Conservation (phyloP, 2,888 invertebrate genomes). For the Lasioglossum figueresi region DNA sequence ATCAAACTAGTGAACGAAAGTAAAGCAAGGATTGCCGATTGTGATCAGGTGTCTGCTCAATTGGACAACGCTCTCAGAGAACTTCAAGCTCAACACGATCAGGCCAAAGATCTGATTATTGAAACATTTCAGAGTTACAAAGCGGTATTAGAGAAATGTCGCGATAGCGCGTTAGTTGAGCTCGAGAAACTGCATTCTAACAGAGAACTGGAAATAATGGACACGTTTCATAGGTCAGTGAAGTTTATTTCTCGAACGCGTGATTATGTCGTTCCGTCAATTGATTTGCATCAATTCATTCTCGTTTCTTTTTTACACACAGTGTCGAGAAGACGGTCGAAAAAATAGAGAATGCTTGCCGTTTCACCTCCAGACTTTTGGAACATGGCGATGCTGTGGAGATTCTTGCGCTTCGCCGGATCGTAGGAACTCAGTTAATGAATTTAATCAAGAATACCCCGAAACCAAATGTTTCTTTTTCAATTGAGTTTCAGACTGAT, state of each 20-base stretch:
- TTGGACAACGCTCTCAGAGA: constrained; percentile 93
- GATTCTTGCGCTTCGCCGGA: constrained; percentile 92
- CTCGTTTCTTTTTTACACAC: constrained; percentile 43
- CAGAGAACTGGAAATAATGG: constrained; percentile 95
- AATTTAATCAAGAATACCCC: constrained; percentile 92
- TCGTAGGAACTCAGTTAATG: constrained; percentile 91
- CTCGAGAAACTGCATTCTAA: constrained; percentile 92
- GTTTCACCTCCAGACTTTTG: constrained; percentile 92
- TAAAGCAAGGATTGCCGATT: constrained; percentile 90
- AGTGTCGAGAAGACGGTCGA: constrained; percentile 93
- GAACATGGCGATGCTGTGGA: constrained; percentile 94
- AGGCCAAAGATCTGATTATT: constrained; percentile 92
- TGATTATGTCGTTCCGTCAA: neutral
- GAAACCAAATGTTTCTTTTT: constrained; percentile 92
- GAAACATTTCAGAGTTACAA: constrained; percentile 92
- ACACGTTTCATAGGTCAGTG: constrained; percentile 88
- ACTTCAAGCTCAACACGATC: constrained; percentile 93
- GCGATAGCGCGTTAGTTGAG: constrained; percentile 90
- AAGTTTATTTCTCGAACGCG: neutral
- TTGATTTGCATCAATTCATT: neutral
- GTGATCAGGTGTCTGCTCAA: constrained; percentile 90
- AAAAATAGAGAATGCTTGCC: constrained; percentile 93
- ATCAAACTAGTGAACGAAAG: constrained; percentile 90
- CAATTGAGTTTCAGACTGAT: constrained; percentile 93
- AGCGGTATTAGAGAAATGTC: constrained; percentile 91